phyloP scores from a whole-genome alignment of 2,888 invertebrate species.

The Eristalinus sepulchralis region DNA sequence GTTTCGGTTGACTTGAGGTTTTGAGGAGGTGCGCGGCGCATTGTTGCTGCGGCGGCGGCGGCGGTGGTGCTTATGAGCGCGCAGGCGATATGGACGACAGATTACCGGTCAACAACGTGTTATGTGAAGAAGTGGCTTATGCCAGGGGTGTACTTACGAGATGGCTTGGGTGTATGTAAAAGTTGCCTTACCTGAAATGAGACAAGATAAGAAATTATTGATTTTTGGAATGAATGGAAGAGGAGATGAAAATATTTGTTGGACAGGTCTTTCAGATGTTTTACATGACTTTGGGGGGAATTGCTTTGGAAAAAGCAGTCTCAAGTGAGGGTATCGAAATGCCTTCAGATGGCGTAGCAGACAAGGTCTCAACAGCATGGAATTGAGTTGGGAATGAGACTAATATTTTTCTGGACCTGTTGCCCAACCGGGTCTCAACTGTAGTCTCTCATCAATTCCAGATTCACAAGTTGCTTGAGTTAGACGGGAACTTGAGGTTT shows the following conservation, averaged over 20 bases:
- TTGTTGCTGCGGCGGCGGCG: slow-evolving; percentile 14
- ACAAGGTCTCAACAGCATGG: no score
- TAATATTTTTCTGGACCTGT: no score
- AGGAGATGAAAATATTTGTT: neutral
- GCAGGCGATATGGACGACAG: neutral
- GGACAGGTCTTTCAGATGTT: neutral
- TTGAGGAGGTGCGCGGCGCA: slow-evolving; percentile 10
- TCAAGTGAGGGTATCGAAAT: no score
- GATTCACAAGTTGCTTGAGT: no score
- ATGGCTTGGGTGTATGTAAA: neutral
- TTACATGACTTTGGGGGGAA: no score
- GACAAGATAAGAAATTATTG: neutral
- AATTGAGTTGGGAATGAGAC: no score
- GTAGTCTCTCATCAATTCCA: no score
- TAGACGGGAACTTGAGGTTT: no score
- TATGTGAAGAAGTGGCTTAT: neutral
- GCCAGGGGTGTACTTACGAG: neutral
- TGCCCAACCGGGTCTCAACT: no score
- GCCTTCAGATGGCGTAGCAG: no score
- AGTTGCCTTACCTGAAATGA: slow-evolving; percentile 5
- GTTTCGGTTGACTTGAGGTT: slow-evolving; percentile 53
- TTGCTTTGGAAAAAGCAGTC: no score
- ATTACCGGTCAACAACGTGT: neutral
- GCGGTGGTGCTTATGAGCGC: neutral
- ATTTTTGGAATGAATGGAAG: neutral